Evolutionary conservation across 2,113 vertebrate species (phyloP).

Genomic region (Piprites chloris): DNA sequence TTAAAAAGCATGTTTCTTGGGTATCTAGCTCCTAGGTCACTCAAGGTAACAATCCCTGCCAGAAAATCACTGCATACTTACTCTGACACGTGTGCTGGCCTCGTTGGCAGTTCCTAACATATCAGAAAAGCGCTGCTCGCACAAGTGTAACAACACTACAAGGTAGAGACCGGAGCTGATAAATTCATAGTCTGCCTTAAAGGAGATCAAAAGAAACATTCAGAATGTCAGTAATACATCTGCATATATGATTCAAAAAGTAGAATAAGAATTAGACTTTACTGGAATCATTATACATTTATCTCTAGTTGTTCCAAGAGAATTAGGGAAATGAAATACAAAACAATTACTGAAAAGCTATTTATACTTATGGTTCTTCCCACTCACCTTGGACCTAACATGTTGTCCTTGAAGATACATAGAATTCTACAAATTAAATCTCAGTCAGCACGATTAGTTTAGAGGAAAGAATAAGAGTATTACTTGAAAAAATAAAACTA

Average conservation of each 20-base stretch:
- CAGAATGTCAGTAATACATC: background rate
- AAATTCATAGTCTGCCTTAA: constrained; percentile 94
- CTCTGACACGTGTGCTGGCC: constrained; percentile 85
- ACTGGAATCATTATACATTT: background rate
- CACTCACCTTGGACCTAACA: background rate
- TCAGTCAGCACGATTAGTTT: background rate
- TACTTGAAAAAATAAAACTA: background rate
- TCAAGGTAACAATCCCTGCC: background rate
- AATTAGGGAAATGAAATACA: background rate
- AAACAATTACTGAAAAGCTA: background rate
- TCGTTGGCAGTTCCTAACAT: constrained; percentile 91
- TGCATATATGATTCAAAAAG: background rate
- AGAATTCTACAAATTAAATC: background rate
- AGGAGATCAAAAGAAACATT: constrained; percentile 22
- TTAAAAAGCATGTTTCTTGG: background rate
- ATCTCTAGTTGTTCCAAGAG: background rate
- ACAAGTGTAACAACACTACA: constrained; percentile 94
- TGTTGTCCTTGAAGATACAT: background rate
- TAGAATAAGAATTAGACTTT: background rate
- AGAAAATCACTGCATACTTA: constrained; percentile 68
- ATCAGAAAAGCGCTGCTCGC: constrained; percentile 95
- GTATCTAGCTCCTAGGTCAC: background rate
- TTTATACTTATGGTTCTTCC: background rate
- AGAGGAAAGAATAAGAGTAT: background rate
- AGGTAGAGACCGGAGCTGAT: constrained; percentile 97